phyloP scores from a whole-genome alignment of 2,113 vertebrate genomes.

The Parus major region DNA sequence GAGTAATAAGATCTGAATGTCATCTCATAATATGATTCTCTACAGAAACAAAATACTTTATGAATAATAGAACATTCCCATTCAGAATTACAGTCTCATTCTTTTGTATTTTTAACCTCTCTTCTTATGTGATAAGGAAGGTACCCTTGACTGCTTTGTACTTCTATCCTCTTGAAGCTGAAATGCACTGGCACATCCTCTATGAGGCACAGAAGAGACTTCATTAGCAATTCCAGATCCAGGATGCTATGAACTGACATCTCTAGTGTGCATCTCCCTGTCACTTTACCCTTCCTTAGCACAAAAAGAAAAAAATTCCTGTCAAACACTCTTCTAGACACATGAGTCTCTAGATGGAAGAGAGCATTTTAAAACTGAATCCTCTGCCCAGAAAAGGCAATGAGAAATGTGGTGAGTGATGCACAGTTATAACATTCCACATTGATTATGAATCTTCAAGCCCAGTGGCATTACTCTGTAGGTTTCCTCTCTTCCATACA shows the following conservation, averaged over 20 bases:
- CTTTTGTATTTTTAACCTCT: conserved; percentile 63
- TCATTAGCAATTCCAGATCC: conserved; percentile 68
- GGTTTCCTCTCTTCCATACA: neutral
- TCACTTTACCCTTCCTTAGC: conserved; percentile 44
- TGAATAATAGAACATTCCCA: conserved; percentile 69
- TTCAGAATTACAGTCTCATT: conserved; percentile 60
- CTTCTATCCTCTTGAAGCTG: conserved; percentile 50
- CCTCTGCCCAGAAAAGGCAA: neutral
- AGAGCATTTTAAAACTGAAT: neutral
- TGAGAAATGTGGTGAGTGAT: neutral
- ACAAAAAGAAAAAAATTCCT: neutral
- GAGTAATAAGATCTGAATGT: conserved; percentile 57
- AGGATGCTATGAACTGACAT: conserved; percentile 63
- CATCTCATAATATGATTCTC: conserved; percentile 51
- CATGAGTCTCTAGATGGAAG: neutral
- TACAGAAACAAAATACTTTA: conserved; percentile 68
- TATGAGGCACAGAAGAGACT: conserved; percentile 37
- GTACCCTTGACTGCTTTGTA: conserved; percentile 63
- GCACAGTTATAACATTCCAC: neutral
- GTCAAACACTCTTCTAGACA: conserved; percentile 43
- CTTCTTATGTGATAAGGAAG: conserved; percentile 61
- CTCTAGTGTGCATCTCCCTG: conserved; percentile 44
- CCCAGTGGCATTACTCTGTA: neutral
- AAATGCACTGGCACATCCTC: conserved; percentile 57
- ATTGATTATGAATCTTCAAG: neutral